Percentiles rank a stretch among this genome's conserved stretches.
Conservation (phyloP, 2,888 invertebrate genomes). For the Adelphocoris suturalis region DNA sequence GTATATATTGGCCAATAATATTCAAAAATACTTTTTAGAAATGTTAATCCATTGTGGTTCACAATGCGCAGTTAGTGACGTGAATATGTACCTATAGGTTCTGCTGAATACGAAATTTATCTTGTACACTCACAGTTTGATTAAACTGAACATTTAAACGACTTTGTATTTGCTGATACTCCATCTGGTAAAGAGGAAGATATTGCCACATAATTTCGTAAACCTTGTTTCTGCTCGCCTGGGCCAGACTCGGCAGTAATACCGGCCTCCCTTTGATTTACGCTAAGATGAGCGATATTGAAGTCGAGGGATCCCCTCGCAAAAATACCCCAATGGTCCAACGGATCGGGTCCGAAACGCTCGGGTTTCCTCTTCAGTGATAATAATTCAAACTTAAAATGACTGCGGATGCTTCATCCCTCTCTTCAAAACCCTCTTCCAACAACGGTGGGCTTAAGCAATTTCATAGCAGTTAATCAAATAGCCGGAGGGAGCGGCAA, state of each 20-base stretch:
- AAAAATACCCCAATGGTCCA: slow-evolving; percentile 11
- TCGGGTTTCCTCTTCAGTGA: slow-evolving; percentile 56
- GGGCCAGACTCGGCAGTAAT: neutral
- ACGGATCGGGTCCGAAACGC: slow-evolving; percentile 41
- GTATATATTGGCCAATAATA: neutral
- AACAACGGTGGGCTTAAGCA: slow-evolving; percentile 65
- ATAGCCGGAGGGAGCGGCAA: slow-evolving; percentile 58
- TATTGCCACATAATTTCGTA: neutral
- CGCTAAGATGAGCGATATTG: neutral
- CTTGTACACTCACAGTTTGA: no score
- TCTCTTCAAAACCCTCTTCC: slow-evolving; percentile 62
- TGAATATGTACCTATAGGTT: no score
- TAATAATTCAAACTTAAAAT: slow-evolving; percentile 64
- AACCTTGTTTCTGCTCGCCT: neutral
- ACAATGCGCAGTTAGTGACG: no score
- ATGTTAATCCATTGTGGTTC: no score
- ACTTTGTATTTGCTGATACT: no score
- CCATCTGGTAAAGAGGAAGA: no score
- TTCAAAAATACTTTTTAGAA: no score
- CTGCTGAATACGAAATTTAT: no score
- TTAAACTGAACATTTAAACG: no score
- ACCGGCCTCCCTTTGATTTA: slow-evolving; percentile 1
- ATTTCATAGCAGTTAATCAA: slow-evolving; percentile 68
- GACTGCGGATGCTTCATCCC: slow-evolving; percentile 40
- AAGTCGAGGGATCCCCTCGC: neutral